Conservation (phyloP, 2,797 vertebrate species). For the Holocentrus rufus region DNA sequence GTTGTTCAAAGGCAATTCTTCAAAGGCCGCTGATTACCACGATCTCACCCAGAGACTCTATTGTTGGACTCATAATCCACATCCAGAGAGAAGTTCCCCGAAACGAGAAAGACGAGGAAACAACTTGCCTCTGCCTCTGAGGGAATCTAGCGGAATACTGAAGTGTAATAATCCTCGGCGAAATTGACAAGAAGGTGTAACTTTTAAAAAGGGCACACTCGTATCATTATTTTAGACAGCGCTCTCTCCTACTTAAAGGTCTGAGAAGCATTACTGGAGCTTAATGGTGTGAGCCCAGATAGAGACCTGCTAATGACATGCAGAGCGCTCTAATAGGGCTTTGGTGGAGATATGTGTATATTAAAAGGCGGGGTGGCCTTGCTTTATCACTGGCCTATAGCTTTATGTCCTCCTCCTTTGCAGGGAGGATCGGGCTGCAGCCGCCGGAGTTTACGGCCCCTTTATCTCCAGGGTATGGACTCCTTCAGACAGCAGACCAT, state of each 20-base stretch:
- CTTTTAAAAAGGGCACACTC: conserved; percentile 53
- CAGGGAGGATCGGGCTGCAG: conserved; percentile 41
- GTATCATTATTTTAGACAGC: conserved; percentile 44
- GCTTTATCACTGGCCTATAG: conserved; percentile 42
- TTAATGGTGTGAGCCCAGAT: conserved; percentile 59
- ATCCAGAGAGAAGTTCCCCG: conserved; percentile 10
- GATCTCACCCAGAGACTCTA: conserved; percentile 7
- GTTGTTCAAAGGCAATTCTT: conserved; percentile 1
- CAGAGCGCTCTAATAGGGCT: conserved; percentile 62
- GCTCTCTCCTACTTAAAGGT: conserved; percentile 44
- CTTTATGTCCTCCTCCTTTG: conserved; percentile 31
- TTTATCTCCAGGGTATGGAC: conserved; percentile 56
- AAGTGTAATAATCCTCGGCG: conserved; percentile 39
- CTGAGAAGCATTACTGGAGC: conserved; percentile 52
- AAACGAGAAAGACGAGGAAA: conserved; percentile 24
- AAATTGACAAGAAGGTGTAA: conserved; percentile 24
- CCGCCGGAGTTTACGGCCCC: conserved; percentile 51
- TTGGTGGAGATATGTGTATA: conserved; percentile 59
- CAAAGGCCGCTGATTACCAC: conserved; percentile 2
- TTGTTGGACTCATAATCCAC: conserved; percentile 34
- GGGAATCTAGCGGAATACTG: conserved; percentile 25
- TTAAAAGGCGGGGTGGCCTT: conserved; percentile 47
- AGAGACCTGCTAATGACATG: conserved; percentile 58
- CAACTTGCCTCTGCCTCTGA: conserved; percentile 13
- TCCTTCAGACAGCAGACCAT: conserved; percentile 48